Evolutionary conservation across 1,140 invertebrate genomes (phyloP).

Genomic region (Scylla paramamosain): DNA sequence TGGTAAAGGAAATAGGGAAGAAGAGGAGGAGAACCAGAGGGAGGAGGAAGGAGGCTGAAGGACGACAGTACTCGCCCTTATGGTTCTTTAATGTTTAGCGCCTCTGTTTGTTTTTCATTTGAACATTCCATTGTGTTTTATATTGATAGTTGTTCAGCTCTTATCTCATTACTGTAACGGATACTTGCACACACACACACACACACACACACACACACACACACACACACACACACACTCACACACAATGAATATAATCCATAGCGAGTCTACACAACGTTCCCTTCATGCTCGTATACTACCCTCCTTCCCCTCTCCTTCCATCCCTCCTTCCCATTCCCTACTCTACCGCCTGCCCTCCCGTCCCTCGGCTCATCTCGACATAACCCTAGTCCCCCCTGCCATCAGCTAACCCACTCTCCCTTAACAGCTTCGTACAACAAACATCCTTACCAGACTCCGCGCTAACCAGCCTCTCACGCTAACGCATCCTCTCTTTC

Average conservation of each 20-base stretch:
- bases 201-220: neutral
- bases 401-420: neutral
- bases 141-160: too few relatives aligned
- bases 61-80: neutral
- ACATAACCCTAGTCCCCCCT: constrained; percentile 7
- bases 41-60: neutral
- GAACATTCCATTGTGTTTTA: too few relatives aligned
- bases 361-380: neutral
- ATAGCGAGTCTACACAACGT: neutral
- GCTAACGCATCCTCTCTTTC: neutral
- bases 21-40: neutral
- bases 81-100: neutral
- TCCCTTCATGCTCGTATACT: neutral
- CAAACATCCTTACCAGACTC: constrained; percentile 6
- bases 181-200: too few relatives aligned
- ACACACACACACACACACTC: constrained; percentile 2
- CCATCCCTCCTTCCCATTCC: too few relatives aligned
- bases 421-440: constrained; percentile 33
- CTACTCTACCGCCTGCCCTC: neutral
- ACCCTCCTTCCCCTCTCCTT: neutral
- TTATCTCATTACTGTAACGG: too few relatives aligned
- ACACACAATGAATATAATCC: neutral
- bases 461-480: neutral
- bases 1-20: neutral
- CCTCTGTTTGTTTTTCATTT: neutral